Evolutionary conservation across 2,888 invertebrate genomes (phyloP), one percentile per base, ranked within the genome.

Genomic region (Baronia brevicornis): DNA sequence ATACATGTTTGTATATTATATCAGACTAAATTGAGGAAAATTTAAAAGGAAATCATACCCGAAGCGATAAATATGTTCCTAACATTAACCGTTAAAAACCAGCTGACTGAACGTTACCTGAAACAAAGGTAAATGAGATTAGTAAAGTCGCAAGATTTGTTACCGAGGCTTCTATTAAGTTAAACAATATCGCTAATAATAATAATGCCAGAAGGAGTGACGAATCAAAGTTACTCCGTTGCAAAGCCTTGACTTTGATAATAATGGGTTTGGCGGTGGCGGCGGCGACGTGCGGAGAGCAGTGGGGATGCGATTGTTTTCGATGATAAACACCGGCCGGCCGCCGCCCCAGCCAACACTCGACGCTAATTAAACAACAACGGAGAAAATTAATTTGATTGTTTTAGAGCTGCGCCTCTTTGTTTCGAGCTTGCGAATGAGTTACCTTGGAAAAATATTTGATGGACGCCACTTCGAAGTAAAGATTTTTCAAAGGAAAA

Each of bases 351-450:
- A 74, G 71, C 79, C 71, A 68, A 72, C 70, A 77, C 66, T 74
- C 70, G 69, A 64, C 71, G 73, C 80, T 80, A 82, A 80, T 82
- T 82, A 80, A 82, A 82, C 79, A 79, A 78, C 79, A 80, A 78
- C 79, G 77, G 74, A 70, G 75, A 74, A 79, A 78, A 80, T 80
- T 79, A 78, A 80, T 79, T 79, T 74, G 74, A 80, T 82, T 80
- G 80, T 78, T 78, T 74, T 73, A 71, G 69, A 74, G 71, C 69
- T 69, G 63, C 68, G 71, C 68, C 71, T 73, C 74, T 77, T 75
- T 80, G 74, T 77, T 64, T 57, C 59, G 54, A 50, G 60, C 60
- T 59, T 62, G 57, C 54, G 60, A 61, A 67, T 61, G 60, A 57
- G 69, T 78, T 79, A 78, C 73, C 73, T 74, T 60, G 54, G 53